Evolutionary conservation across 2,888 invertebrate genomes (phyloP), one percentile per base, ranked within the genome.

Genomic region (Leptarthrus brevirostris): DNA sequence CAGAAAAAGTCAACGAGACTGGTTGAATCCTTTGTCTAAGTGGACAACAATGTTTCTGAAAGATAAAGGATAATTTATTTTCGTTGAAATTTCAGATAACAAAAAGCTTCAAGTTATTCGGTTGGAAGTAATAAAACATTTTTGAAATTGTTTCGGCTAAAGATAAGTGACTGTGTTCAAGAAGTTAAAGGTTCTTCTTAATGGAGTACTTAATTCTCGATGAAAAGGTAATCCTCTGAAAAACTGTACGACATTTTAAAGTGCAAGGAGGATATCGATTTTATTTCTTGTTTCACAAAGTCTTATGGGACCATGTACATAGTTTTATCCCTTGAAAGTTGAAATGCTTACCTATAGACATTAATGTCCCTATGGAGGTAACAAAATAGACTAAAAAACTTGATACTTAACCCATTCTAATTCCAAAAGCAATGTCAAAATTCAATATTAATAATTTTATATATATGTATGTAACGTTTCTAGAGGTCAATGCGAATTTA

Each of bases 1-100:
- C 70, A 71, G 36, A 40, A 53, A 54, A 54, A 71, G 54, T 53
- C 53, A 71, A 71, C 22, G 70, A 71, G 22, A 34, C 53, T 54
- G 36, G 53, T 36, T 34, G 24, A 71, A 54, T 24, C 36, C 70
- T 36, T 70, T 70, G 53, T 71, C 53, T 71, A 71, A 71, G 70
- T 71, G 70, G 70, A 54, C 70, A 71, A 70, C 52, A 70, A 70
- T 70, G 70, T 52, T 52, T 70, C 22, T 34, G 52, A 53, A 40
- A 54, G 70, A 71, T 71, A 71, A 71, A 40, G 22, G 53, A 71
- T 71, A 71, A 71, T 71, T 54, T 54, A 71, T 71, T 71, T 71
- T 40, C 26, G 36, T n/a, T 54, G 54, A 54, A 71, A 54, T 22
- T 69, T 71, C 36, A 24, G 40, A 47, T 47, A 20, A 24, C 44